Percentiles rank a stretch among this genome's conserved stretches.
phyloP scores from a whole-genome alignment of 1,140 invertebrate species.

The Saccostrea echinata region DNA sequence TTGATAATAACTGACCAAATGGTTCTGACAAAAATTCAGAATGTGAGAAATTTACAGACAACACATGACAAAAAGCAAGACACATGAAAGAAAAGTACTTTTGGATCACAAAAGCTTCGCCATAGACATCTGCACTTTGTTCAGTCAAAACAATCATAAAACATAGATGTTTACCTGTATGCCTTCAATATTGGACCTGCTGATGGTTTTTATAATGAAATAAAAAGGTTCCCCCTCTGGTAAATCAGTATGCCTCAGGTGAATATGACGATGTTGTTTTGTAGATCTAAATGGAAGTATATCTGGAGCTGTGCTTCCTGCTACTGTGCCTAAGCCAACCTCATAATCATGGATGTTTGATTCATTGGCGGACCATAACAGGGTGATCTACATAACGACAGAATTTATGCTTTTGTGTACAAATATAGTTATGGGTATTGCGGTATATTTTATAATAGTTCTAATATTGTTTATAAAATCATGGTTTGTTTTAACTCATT shows the following conservation, averaged over 20 bases:
- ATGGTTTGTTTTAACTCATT: too few species aligned
- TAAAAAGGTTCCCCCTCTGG: conserved; percentile 57
- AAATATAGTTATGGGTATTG: background rate
- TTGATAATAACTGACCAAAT: too few species aligned
- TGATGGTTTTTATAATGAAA: conserved; percentile 58
- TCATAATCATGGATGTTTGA: conserved; percentile 59
- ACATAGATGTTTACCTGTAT: too few species aligned
- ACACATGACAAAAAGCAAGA: too few species aligned
- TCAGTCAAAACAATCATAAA: too few species aligned
- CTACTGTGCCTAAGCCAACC: conserved; percentile 50
- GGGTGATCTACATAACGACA: background rate
- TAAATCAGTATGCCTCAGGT: conserved; percentile 51
- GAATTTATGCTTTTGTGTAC: background rate
- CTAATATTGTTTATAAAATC: too few species aligned
- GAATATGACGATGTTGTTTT: conserved; percentile 50
- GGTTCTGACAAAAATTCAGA: too few species aligned
- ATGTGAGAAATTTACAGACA: too few species aligned
- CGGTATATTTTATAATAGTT: too few species aligned
- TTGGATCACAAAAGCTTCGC: too few species aligned
- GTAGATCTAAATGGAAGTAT: conserved; percentile 52
- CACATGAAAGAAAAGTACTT: too few species aligned
- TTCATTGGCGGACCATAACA: conserved; percentile 24
- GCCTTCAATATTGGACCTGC: conserved; percentile 47
- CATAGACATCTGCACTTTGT: too few species aligned
- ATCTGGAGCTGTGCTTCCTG: conserved; percentile 53